phyloP scores from a whole-genome alignment of 2,797 vertebrate species.

The Erethizon dorsatum region DNA sequence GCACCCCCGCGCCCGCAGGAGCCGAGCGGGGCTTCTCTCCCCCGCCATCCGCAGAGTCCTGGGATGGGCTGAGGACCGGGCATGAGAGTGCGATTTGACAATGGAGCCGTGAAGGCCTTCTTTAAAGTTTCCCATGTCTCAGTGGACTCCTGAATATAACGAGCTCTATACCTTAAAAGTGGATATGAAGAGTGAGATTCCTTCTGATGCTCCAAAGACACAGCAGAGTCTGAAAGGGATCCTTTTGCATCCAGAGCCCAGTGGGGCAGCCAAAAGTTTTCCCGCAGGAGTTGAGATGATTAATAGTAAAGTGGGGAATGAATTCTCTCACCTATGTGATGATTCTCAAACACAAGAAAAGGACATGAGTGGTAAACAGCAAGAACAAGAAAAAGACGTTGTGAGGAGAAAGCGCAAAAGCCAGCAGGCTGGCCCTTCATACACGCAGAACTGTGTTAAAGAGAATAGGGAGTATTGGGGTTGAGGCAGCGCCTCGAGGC shows the following conservation, averaged over 20 bases:
- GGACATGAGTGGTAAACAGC: constrained; percentile 91
- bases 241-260: constrained; percentile 95
- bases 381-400: constrained; percentile 94
- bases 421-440: constrained; percentile 98
- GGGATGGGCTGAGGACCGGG: constrained; percentile 63
- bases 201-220: constrained; percentile 95
- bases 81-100: constrained; percentile 47
- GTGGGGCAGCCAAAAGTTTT: constrained; percentile 96
- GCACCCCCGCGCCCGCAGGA: constrained; percentile 75
- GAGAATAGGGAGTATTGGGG: constrained; percentile 91
- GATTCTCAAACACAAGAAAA: constrained; percentile 95
- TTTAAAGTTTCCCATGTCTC: constrained; percentile 90
- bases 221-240: constrained; percentile 98
- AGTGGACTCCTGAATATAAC: constrained; percentile 92
- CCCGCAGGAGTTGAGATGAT: constrained; percentile 96
- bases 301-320: constrained; percentile 95
- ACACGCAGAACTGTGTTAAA: constrained; percentile 93
- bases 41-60: neutral
- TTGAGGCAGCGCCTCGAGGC: constrained; percentile 93
- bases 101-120: constrained; percentile 81
- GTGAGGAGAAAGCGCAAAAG: constrained; percentile 97
- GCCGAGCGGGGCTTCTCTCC: no score
- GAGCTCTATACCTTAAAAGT: constrained; percentile 92
- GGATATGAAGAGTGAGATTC: constrained; percentile 99
- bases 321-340: constrained; percentile 95